Percentiles rank a stretch among this genome's conserved stretches.
Conservation (phyloP, 2,888 invertebrate species). For the Melikaiella ostensackeni region DNA sequence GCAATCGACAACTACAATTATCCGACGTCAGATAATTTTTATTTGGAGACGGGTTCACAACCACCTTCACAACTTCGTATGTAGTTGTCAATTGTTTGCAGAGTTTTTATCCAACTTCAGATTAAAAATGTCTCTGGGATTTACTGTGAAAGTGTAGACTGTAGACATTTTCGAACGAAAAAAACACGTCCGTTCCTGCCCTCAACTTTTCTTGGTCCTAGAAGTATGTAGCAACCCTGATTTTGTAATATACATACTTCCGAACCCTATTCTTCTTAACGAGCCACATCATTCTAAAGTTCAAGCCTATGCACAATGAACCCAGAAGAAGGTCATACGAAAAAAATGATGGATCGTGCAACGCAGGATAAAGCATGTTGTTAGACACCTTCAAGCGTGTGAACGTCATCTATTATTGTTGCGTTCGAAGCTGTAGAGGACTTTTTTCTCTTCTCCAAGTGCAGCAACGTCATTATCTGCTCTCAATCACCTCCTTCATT, state of each 20-base stretch:
- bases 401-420: constrained; percentile 39
- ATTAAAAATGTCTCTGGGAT: too few relatives aligned
- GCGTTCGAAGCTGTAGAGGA: constrained; percentile 29
- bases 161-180: too few relatives aligned
- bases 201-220: neutral
- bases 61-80: too few relatives aligned
- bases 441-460: constrained; percentile 21
- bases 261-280: neutral
- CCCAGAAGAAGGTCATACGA: constrained; percentile 23
- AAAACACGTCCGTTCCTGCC: neutral
- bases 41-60: too few relatives aligned
- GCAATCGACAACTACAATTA: too few relatives aligned
- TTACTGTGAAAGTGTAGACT: too few relatives aligned
- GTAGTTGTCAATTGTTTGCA: too few relatives aligned
- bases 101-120: too few relatives aligned
- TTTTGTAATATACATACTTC: neutral
- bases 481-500: constrained; percentile 31
- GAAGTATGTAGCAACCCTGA: neutral
- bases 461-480: constrained; percentile 30
- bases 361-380: constrained; percentile 34
- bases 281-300: constrained; percentile 19
- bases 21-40: too few relatives aligned
- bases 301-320: constrained; percentile 25
- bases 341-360: constrained; percentile 14
- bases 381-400: constrained; percentile 29